phyloP scores from a whole-genome alignment of 2,113 vertebrate genomes.

The Chaenogobius annularis region DNA sequence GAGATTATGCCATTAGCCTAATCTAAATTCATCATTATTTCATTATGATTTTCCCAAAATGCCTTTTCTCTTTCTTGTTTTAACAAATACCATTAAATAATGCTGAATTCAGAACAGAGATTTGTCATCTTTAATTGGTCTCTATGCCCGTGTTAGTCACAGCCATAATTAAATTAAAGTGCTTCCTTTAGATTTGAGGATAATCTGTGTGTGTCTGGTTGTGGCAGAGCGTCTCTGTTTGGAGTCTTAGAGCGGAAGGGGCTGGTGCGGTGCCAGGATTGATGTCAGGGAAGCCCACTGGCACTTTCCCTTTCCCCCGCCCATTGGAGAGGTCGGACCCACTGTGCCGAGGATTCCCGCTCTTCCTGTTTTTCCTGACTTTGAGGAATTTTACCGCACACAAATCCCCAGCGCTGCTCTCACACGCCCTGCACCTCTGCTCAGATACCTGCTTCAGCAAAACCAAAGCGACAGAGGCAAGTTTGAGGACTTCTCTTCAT shows the following conservation, averaged over 20 bases:
- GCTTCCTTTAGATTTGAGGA: slow-evolving; percentile 57
- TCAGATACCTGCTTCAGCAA: slow-evolving; percentile 76
- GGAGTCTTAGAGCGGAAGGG: slow-evolving; percentile 75
- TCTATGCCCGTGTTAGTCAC: slow-evolving; percentile 44
- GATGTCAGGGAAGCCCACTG: slow-evolving; percentile 75
- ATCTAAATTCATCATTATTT: neutral
- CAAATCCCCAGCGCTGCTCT: slow-evolving; percentile 69
- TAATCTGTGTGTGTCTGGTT: slow-evolving; percentile 26
- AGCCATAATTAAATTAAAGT: slow-evolving; percentile 76
- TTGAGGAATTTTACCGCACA: slow-evolving; percentile 77
- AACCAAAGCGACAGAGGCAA: slow-evolving; percentile 52
- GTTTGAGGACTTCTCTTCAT: slow-evolving; percentile 31
- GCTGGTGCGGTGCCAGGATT: slow-evolving; percentile 63
- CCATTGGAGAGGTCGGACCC: slow-evolving; percentile 70
- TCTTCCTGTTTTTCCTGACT: slow-evolving; percentile 79
- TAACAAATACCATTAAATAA: neutral
- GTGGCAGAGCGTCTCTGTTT: slow-evolving; percentile 56
- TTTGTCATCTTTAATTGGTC: neutral
- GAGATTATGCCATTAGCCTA: no score
- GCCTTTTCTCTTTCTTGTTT: neutral
- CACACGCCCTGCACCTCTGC: slow-evolving; percentile 54
- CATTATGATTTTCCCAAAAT: no score
- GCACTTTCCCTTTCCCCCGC: slow-evolving; percentile 67
- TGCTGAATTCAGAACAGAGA: no score
- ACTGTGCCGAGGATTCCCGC: slow-evolving; percentile 63